Evolutionary conservation across 2,797 vertebrate species (phyloP).

Genomic region (Taeniopygia guttata): DNA sequence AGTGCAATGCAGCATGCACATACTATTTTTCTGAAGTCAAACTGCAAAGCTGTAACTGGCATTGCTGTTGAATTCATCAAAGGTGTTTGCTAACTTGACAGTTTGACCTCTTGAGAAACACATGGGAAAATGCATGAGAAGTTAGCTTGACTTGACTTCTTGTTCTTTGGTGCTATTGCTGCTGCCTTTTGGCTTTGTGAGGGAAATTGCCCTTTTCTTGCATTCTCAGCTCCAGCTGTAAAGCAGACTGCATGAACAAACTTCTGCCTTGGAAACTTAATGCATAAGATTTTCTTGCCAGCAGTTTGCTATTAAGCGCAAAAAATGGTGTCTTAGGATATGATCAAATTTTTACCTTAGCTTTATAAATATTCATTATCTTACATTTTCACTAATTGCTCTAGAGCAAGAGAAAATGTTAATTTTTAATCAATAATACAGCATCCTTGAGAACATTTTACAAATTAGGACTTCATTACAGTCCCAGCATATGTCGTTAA

Average conservation of each 20-base stretch:
- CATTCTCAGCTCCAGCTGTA: background rate
- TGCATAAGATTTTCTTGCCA: background rate
- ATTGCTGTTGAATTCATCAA: background rate
- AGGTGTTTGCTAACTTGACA: background rate
- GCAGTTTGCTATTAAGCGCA: background rate
- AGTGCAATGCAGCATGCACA: background rate
- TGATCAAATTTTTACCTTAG: slow-evolving; percentile 29
- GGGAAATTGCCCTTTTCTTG: background rate
- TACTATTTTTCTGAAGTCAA: background rate
- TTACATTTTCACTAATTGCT: slow-evolving; percentile 51
- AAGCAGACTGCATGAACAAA: background rate
- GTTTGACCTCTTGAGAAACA: slow-evolving; percentile 3
- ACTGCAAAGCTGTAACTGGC: background rate
- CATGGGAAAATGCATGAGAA: background rate
- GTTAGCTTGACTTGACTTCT: background rate
- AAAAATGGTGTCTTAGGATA: background rate
- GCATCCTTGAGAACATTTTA: slow-evolving; percentile 53
- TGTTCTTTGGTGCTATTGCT: background rate
- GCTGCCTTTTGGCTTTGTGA: background rate
- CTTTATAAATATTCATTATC: slow-evolving; percentile 67
- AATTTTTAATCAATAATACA: slow-evolving; percentile 69
- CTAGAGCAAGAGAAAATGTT: slow-evolving; percentile 34
- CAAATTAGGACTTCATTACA: slow-evolving; percentile 42
- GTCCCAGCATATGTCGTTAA: background rate
- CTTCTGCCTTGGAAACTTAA: background rate